Conservation (phyloP, 64 coral and sea anemone species). For the Dendrophyllia cribrosa region DNA sequence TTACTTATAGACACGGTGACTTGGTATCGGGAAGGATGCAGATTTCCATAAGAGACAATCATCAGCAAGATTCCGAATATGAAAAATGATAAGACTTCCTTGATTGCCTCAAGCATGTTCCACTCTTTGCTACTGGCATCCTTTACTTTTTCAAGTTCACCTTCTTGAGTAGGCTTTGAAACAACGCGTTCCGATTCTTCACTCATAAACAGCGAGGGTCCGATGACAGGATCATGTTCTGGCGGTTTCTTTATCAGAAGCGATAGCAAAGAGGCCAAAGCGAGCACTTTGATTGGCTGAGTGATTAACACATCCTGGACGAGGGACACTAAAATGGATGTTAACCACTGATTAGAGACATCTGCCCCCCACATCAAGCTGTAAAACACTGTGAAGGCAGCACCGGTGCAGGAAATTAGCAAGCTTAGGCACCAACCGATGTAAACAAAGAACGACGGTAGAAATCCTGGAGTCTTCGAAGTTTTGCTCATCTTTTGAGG, state of each 20-base stretch:
- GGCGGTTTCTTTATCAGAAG: slow-evolving; percentile 28
- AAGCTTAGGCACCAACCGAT: slow-evolving; percentile 2
- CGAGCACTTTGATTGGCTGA: too few species aligned
- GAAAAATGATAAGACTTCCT: slow-evolving; percentile 24
- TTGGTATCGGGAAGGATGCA: slow-evolving; percentile 1
- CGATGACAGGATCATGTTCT: background rate
- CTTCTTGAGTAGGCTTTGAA: background rate
- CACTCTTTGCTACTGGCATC: slow-evolving; percentile 1
- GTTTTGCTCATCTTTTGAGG: background rate
- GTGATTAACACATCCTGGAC: too few species aligned
- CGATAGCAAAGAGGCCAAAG: slow-evolving; percentile 26
- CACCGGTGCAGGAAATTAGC: background rate
- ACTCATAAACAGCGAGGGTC: too few species aligned
- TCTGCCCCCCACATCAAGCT: slow-evolving; percentile 41
- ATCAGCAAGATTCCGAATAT: slow-evolving; percentile 17
- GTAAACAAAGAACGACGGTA: slow-evolving; percentile 39
- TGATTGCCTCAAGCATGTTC: slow-evolving; percentile 38
- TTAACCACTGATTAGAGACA: slow-evolving; percentile 2
- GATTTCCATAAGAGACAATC: slow-evolving; percentile 57
- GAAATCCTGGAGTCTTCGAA: background rate
- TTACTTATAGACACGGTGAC: slow-evolving; percentile 12
- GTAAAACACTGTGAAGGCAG: background rate
- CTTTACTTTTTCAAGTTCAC: background rate
- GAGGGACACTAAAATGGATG: too few species aligned
- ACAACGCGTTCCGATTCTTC: too few species aligned